phyloP scores from a whole-genome alignment of 2,888 invertebrate genomes.

The Phoenoteleia sp. region DNA sequence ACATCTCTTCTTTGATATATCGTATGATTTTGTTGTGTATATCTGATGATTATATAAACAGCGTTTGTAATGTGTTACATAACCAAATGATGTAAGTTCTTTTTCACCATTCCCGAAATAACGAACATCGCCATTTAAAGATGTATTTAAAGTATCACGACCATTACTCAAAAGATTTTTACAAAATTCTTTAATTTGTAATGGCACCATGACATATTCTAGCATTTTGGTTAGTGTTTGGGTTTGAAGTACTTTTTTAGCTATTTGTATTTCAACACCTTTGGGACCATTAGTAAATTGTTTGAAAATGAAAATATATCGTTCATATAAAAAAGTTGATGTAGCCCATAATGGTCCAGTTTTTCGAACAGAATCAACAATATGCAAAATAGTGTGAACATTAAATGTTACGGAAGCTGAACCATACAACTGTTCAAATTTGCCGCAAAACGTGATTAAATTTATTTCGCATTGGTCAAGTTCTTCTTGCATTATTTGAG shows the following conservation, averaged over 20 bases:
- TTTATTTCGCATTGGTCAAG: constrained; percentile 59
- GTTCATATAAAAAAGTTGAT: constrained; percentile 68
- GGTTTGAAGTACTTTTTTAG: constrained; percentile 22
- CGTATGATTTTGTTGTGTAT: not conserved
- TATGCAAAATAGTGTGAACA: constrained; percentile 65
- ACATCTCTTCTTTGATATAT: not conserved
- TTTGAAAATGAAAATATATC: constrained; percentile 47
- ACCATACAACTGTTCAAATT: constrained; percentile 63
- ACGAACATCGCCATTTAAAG: not conserved
- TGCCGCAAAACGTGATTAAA: constrained; percentile 53
- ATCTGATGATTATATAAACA: not conserved
- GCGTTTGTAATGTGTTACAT: not conserved
- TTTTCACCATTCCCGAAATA: not conserved
- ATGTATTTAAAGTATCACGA: not conserved
- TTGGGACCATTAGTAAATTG: constrained; percentile 37
- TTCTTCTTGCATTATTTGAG: constrained; percentile 55
- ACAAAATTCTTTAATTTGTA: constrained; percentile 7
- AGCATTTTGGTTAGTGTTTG: not conserved
- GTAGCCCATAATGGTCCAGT: constrained; percentile 67
- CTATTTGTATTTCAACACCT: constrained; percentile 52
- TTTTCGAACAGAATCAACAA: constrained; percentile 55
- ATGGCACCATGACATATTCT: not conserved
- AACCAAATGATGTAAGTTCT: not conserved
- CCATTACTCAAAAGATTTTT: not conserved
- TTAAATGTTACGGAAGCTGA: constrained; percentile 68